Evolutionary conservation across 2,888 invertebrate genomes (phyloP), one percentile per base, ranked within the genome.

Genomic region (Sphinx pinastri): DNA sequence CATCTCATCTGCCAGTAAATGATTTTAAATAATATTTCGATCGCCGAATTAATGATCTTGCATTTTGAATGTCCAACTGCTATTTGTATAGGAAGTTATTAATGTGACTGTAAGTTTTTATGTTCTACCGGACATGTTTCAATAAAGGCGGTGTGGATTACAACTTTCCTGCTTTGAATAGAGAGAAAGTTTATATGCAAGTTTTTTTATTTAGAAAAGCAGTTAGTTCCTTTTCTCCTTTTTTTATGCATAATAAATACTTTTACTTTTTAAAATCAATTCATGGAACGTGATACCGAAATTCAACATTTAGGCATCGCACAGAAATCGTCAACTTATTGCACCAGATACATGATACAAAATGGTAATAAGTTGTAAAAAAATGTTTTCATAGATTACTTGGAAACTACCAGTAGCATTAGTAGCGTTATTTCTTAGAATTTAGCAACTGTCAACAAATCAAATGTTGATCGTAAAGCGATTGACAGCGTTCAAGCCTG

Each of bases 1-100:
- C 76, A 85, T 84, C 84, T 80, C 76, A 76, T 77, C 80, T 73
- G 70, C 69, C 67, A 74, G 75, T 73, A 77, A 76, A 73, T 71
- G 63, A 74, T 76, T 76, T 79, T 83, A 83, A 78, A 78, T 81
- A 84, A 81, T 80, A 78, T 81, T 84, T 76, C 78, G 80, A 85
- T 85, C 71, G 71, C 73, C 78, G 72, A 78, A 81, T 84, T 79
- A 81, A 83, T 84, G 76, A 76, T 68, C 52, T 31, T 71, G 52
- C 63, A 63, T 69, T 63, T 63, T 25, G 69, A 25, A 54, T 69
- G 54, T 63, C 60, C 54, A 76, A 79, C 76, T 63, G 68, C 70
- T 38, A 54, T 54, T 71, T 71, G 70, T 72, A 72, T 68, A 76
- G 77, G 77, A 74, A 77, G 78, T 74, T 58, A 45, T 54, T 31